phyloP scores from a whole-genome alignment of 2,797 vertebrate species.

The Coregonus suidteri region DNA sequence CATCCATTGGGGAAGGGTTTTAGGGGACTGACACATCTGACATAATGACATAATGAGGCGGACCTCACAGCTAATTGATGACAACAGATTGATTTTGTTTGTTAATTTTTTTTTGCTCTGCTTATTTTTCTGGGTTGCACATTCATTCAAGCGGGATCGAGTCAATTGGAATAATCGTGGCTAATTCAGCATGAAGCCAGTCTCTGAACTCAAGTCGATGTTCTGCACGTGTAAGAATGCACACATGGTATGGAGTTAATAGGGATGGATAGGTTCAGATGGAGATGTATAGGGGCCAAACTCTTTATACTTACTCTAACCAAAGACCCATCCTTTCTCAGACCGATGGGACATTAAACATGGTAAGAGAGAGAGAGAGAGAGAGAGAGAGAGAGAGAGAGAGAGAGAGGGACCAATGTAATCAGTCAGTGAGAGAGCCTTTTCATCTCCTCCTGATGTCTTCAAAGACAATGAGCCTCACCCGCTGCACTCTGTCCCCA shows the following conservation, averaged over 20 bases:
- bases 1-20: conserved; percentile 24
- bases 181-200: conserved; percentile 31
- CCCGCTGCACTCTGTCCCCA: conserved; percentile 58
- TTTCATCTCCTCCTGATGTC: conserved; percentile 75
- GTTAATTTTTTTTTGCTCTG: neutral
- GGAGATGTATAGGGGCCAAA: conserved; percentile 12
- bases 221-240: conserved; percentile 8
- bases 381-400: too few species aligned
- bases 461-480: conserved; percentile 78
- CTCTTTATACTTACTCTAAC: conserved; percentile 45
- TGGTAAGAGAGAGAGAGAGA: conserved; percentile 18
- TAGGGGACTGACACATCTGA: conserved; percentile 24
- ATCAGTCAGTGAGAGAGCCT: conserved; percentile 53
- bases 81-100: conserved; percentile 39
- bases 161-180: conserved; percentile 28
- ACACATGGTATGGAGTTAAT: neutral
- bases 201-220: conserved; percentile 11
- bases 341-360: conserved; percentile 55
- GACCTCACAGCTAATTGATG: conserved; percentile 40
- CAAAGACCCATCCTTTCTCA: conserved; percentile 45
- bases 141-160: conserved; percentile 25
- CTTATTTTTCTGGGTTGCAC: conserved; percentile 30
- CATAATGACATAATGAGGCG: conserved; percentile 23
- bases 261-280: conserved; percentile 31
- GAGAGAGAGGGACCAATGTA: conserved; percentile 23